Conservation (phyloP, 2,888 invertebrate species). For the Endotricha flammealis region DNA sequence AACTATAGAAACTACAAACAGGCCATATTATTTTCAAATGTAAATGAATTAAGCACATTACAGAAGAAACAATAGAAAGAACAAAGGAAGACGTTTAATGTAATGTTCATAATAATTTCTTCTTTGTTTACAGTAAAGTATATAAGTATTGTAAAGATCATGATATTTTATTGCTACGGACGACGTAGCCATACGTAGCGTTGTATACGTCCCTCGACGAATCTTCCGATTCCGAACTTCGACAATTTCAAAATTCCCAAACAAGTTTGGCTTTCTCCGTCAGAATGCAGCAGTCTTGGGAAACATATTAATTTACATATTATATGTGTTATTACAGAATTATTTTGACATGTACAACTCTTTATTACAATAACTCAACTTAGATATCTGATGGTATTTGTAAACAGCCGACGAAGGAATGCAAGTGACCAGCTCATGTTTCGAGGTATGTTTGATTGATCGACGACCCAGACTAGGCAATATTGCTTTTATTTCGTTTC, state of each 20-base stretch:
- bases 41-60: too few relatives aligned
- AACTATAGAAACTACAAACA: too few relatives aligned
- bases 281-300: conserved; percentile 48
- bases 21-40: too few relatives aligned
- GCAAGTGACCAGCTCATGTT: conserved; percentile 11
- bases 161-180: too few relatives aligned
- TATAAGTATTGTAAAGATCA: too few relatives aligned
- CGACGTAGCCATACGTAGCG: too few relatives aligned
- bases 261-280: conserved; percentile 53
- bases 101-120: too few relatives aligned
- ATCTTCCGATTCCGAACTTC: conserved; percentile 12
- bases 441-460: conserved; percentile 21
- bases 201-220: too few relatives aligned
- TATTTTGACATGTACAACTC: conserved; percentile 13
- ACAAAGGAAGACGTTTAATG: too few relatives aligned
- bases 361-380: conserved; percentile 21
- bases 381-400: conserved; percentile 17
- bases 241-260: conserved; percentile 44
- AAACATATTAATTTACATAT: conserved; percentile 52
- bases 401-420: conserved; percentile 13
- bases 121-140: too few relatives aligned
- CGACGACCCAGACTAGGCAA: conserved; percentile 37
- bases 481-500: conserved; percentile 31
- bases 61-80: too few relatives aligned
- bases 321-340: conserved; percentile 18